Percentiles rank a stretch among this genome's conserved stretches.
Conservation (phyloP, 2,113 vertebrate species). For the Agapornis roseicollis region DNA sequence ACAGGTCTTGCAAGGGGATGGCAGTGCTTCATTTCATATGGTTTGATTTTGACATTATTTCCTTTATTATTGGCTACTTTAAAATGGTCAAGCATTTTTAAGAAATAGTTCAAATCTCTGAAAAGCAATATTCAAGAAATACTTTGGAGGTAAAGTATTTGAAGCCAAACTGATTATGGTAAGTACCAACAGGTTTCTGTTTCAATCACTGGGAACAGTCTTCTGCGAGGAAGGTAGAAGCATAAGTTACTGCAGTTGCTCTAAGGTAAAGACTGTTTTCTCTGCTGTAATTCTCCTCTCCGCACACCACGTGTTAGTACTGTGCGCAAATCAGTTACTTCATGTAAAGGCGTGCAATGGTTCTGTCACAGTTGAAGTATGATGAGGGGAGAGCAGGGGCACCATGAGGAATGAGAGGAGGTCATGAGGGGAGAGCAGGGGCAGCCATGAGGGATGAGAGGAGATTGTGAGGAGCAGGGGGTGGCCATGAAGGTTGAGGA, state of each 20-base stretch:
- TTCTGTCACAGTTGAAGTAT: not conserved
- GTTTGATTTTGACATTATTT: not conserved
- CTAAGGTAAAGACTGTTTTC: not conserved
- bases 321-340: not conserved
- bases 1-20: not conserved
- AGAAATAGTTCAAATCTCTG: not conserved
- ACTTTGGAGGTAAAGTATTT: not conserved
- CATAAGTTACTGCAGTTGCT: not conserved
- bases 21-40: not conserved
- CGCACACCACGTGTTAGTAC: rapidly evolving
- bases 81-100: not conserved
- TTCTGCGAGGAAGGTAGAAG: not conserved
- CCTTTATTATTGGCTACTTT: not conserved
- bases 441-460: too few relatives aligned
- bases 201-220: not conserved
- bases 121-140: not conserved
- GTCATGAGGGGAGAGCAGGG: too few relatives aligned
- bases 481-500: too few relatives aligned
- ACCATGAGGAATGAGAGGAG: too few relatives aligned
- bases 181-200: not conserved
- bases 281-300: not conserved
- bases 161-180: not conserved
- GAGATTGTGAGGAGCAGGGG: too few relatives aligned
- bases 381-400: too few relatives aligned
- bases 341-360: not conserved